Evolutionary conservation across 2,888 invertebrate species (phyloP), one percentile per base, ranked within the genome.

Genomic region (Drosophila lutescens): DNA sequence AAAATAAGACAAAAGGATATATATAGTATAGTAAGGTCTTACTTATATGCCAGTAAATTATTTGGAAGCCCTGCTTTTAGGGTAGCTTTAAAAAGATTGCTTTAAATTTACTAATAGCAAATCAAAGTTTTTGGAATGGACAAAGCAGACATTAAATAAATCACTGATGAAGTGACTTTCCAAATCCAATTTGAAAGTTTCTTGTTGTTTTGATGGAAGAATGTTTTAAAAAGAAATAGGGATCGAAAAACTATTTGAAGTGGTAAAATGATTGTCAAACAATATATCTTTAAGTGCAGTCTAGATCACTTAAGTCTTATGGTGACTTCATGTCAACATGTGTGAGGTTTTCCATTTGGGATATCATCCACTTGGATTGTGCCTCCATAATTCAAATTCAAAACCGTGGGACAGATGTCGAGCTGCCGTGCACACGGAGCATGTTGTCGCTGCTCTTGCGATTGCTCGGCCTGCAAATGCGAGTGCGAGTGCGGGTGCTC

Each of bases 391-490:
- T 49, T 54, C 43, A 46, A 63, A 61, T 49, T 54, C 43, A 46
- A 32, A 12, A 34, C n/a, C 46, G 32, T 7, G 20, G 46, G 20
- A 32, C 50, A 50, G 23, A 54, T 67, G 65, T 54, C 38, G 38
- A 17, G 17, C 62, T 49, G 43, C n/a, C 44, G 5, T 38, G 44
- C 36, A 44, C n/a, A 44, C 38, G 34, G 32, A 15, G 15, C 13
- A 38, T 71, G 50, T 70, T 70, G 69, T 60, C 54, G 50, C 61
- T 60, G 54, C 44, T 63, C 46, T 46, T 58, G 41, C 40, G 20
- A 54, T 47, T 57, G 59, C 54, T 38, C 7, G 54, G 17, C 54
- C 59, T 23, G 56, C 43, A 30, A 67, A 4, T 46, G 40, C 32
- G 50, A 4, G 8, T 38, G 38, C 1, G 49, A 47, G 7, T 50